Evolutionary conservation across 2,888 invertebrate species (phyloP), one percentile per base, ranked within the genome.

Genomic region (Agonum fuliginosum): DNA sequence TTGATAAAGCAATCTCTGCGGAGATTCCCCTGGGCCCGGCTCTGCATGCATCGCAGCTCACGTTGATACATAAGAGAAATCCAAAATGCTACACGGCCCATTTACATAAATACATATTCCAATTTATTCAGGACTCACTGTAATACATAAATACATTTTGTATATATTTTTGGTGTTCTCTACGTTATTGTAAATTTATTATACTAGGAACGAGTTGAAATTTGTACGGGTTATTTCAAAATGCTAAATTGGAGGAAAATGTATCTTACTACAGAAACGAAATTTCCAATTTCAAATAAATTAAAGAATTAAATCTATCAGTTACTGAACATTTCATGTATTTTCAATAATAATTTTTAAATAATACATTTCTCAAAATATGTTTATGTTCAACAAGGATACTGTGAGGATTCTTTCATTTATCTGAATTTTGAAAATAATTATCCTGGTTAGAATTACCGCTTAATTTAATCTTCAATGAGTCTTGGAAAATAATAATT

Each of bases 81-180:
- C 70, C 58, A 69, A 77, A 77, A 77, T 70, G 70, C 41, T 77
- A 77, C 70, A 77, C 46, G 77, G 70, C 58, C 69, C 70, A 77
- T 77, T 77, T 77, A 48, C 77, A 77, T 77, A 77, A 77, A 77
- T 77, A 70, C 77, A 77, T 77, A 77, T 77, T 77, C 77, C 77
- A 77, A 77, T 77, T 77, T 77, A 77, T 77, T 77, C 77, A 77
- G 77, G 77, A 70, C 77, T 77, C 70, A 30, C 17, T 37, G 77
- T 70, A 70, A 77, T 77, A 77, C 77, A 77, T 77, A 77, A 77
- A 77, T 77, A 77, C 58, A 77, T 77, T 77, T 70, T 69, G 76
- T 76, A 54, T 77, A 77, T 77, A 70, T 77, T 77, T 77, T 77
- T 70, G 77, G 70, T 70, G 70, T 54, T 58, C 77, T 58, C 58